Base-by-base conservation (phyloP, 2,888 invertebrate genomes). In the Lycia hirtaria region DNA sequence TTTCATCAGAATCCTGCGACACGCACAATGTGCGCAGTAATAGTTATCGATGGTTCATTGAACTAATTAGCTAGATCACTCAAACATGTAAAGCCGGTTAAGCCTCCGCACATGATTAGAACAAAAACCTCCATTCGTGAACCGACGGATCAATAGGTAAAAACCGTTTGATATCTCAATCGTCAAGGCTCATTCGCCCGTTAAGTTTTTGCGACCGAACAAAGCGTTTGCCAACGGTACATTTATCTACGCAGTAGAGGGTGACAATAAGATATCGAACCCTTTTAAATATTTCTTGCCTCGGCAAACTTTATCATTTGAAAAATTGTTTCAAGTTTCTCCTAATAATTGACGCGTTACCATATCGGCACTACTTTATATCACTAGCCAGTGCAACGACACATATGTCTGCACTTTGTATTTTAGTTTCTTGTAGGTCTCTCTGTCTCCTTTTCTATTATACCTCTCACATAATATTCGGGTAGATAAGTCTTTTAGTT, bases 281-380 rank as follows among this genome's bases (percentile, higher is more conserved):
- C 52, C 43, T 55, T 49, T 49, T 35, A 33, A 41, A 41, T 15
- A 24, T 26, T 35, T 38, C 44, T 26, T 15, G 37, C 30, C 14
- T 28, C 10, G 48, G 28, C 37, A 32, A 44, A 32, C 19, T 17
- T 33, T 56, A 38, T 56, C 49, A 43, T 49, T 37, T 28, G 41
- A 40, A 7, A 56, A 48, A 49, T 37, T 38, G 37, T 38, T 50
- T 35, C 35, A 47, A 26, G 15, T 35, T 47, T 50, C 30, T 32
- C 24, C 56, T 50, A n/a, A 30, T 17, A 24, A 44, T 38, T 56
- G 56, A 50, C 56, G 26, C 30, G n/a, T 38, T 43, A 44, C 56
- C 56, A 56, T 14, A 9, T 35, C 12, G 15, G 35, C 10, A 30
- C 22, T 15, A 28, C 43, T 43, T 35, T 48, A 30, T 55, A 47